phyloP scores from a whole-genome alignment of 2,797 vertebrate genomes.

The Phyllotis vaccarum region DNA sequence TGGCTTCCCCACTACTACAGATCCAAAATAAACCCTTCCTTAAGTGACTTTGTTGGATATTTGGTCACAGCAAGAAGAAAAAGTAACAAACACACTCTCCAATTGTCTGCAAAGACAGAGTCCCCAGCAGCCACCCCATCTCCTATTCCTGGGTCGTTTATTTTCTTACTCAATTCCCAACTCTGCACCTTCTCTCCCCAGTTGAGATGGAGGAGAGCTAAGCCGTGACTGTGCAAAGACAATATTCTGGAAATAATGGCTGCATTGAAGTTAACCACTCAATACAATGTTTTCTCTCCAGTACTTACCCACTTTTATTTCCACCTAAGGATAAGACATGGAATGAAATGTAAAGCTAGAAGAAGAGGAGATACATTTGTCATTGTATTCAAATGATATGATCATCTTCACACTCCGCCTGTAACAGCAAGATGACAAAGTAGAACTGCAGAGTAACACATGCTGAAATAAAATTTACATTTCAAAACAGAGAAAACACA shows the following conservation, averaged over 20 bases:
- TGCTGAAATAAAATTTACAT: slow-evolving; percentile 34
- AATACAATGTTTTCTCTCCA: neutral
- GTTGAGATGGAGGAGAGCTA: neutral
- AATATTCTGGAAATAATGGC: neutral
- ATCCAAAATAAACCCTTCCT: too few relatives aligned
- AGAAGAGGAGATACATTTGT: slow-evolving; percentile 6
- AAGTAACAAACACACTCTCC: neutral
- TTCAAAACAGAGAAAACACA: neutral
- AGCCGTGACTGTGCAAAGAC: neutral
- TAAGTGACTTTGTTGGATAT: neutral
- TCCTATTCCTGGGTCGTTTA: neutral
- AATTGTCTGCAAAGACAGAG: neutral
- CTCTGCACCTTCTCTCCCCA: neutral
- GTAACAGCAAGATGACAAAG: neutral
- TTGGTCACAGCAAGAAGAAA: neutral
- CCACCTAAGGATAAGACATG: neutral
- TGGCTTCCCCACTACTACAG: neutral
- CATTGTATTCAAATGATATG: neutral
- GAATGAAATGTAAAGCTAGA: neutral
- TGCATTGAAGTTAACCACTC: neutral
- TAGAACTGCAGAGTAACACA: neutral
- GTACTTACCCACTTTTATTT: neutral
- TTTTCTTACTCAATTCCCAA: neutral
- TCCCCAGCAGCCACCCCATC: neutral
- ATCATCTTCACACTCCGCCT: neutral